phyloP scores from a whole-genome alignment of 2,113 vertebrate species.

The Cromileptes altivelis region DNA sequence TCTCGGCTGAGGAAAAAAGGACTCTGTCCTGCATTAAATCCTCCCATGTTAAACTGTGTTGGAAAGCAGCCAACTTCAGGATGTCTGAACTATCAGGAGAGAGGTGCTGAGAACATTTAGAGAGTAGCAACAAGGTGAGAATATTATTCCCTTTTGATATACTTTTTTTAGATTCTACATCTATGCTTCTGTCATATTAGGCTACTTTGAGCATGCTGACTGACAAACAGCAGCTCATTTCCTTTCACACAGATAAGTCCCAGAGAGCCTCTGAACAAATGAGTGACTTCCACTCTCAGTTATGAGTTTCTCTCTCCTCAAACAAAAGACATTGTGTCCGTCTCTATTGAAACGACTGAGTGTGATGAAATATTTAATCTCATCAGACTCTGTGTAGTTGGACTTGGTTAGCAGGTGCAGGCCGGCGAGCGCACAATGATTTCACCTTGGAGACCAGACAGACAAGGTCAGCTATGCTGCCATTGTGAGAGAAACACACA shows the following conservation, averaged over 20 bases:
- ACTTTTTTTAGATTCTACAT: slow-evolving; percentile 9
- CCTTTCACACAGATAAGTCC: slow-evolving; percentile 30
- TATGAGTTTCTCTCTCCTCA: slow-evolving; percentile 52
- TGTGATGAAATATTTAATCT: slow-evolving; percentile 73
- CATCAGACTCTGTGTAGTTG: not conserved
- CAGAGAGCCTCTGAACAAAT: slow-evolving; percentile 42
- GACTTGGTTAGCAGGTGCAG: slow-evolving; percentile 55
- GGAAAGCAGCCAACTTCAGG: slow-evolving; percentile 2
- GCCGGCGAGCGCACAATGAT: slow-evolving; percentile 28
- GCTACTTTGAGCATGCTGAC: slow-evolving; percentile 29
- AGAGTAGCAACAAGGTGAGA: not conserved
- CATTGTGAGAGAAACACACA: slow-evolving; percentile 28
- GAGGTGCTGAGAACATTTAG: not conserved
- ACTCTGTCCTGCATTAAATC: slow-evolving; percentile 4
- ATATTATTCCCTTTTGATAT: not conserved
- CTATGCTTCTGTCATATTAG: not conserved
- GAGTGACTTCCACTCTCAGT: slow-evolving; percentile 51
- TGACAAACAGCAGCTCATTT: slow-evolving; percentile 61
- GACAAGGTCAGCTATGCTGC: slow-evolving; percentile 64
- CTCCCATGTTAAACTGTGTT: not conserved
- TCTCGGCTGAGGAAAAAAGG: not conserved
- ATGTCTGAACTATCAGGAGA: slow-evolving; percentile 12
- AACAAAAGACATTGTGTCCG: slow-evolving; percentile 65
- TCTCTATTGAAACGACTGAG: slow-evolving; percentile 9
- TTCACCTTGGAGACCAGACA: slow-evolving; percentile 73